These are phyloP conservation scores for Eupeodes latifasciatus DNA, from an alignment of 2,888 invertebrate genomes.

Conservation along the genomic window DNA sequence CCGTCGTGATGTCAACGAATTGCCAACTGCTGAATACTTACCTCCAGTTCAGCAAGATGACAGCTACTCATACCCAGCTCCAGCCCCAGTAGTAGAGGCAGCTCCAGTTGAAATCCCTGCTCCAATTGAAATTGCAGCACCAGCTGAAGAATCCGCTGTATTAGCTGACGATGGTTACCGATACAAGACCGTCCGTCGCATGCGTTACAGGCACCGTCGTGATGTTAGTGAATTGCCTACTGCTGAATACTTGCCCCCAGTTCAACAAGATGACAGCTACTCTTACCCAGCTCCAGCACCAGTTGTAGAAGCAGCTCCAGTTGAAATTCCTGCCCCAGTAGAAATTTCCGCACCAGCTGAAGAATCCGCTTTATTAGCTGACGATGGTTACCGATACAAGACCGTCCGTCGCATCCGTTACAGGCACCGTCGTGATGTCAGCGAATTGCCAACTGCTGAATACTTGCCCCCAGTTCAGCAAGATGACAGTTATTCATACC, in stretches of 20 bases:
- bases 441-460: conserved; percentile 76
- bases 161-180: conserved; percentile 64
- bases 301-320: neutral
- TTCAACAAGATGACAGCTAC: conserved; percentile 34
- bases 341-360: neutral
- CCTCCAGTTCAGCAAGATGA: conserved; percentile 52
- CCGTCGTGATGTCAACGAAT: conserved; percentile 81
- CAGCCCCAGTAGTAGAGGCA: neutral
- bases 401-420: conserved; percentile 60
- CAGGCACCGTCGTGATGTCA: conserved; percentile 78
- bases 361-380: conserved; percentile 31
- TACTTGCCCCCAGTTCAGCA: conserved; percentile 64
- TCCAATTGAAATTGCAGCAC: conserved; percentile 1
- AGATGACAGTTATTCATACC: conserved; percentile 19
- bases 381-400: conserved; percentile 71
- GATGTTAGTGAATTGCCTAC: conserved; percentile 78
- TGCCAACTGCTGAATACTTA: conserved; percentile 79
- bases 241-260: conserved; percentile 64
- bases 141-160: conserved; percentile 13
- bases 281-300: conserved; percentile 27
- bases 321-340: conserved; percentile 17
- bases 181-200: conserved; percentile 71
- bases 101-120: conserved; percentile 30
- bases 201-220: conserved; percentile 74
- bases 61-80: conserved; percentile 34